Base-by-base conservation (phyloP, 2,797 vertebrate genomes). In the Eutrigla gurnardus region DNA sequence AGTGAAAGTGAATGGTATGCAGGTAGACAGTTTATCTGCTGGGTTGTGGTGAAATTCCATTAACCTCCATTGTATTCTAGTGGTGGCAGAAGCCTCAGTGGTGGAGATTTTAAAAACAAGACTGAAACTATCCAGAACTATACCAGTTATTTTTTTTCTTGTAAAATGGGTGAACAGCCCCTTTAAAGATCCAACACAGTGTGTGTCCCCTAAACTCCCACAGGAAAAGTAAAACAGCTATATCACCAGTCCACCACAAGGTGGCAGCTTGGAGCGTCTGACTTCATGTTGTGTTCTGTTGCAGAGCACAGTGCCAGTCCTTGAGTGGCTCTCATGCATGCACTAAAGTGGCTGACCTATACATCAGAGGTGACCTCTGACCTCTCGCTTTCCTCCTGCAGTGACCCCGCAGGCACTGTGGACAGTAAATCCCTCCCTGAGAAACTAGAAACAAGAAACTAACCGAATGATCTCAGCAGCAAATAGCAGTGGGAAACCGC, bases 331-430 rank as follows among this genome's bases (percentile, higher is more conserved):
- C 58, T 73, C 58, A 37, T 17, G 59, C 13, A 45, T 50, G 46
- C 17, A 12, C 25, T 8, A 50, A 50, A 32, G 10, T 10, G 3
- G n/a, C 43, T n/a, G n/a, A 58, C 37, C 39, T 52, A 12, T 10
- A 65, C 60, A 71, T 73, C 64, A 57, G 35, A 72, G 50, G 45
- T 52, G 65, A 86, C 80, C 73, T 80, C 52, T 77, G 75, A 77
- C 67, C 78, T 73, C 32, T 66, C 46, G 25, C 46, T 36, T 13
- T 73, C 32, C 45, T 76, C 42, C 55, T 62, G 37, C 7, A 14
- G 46, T 73, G 70, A 78, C 66, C 66, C 32, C 45, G 69, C 12
- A 66, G 70, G 12, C 12, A 37, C 35, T 12, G 36, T 53, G 33
- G 47, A 69, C 55, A 45, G 49, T 75, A 78, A 67, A 75, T 76